A percentile compares a stretch with the other conserved stretches of the same genome.
These are phyloP conservation scores for Drosophila varians DNA, from an alignment of 1,140 invertebrate species.

Conservation along the genomic window DNA sequence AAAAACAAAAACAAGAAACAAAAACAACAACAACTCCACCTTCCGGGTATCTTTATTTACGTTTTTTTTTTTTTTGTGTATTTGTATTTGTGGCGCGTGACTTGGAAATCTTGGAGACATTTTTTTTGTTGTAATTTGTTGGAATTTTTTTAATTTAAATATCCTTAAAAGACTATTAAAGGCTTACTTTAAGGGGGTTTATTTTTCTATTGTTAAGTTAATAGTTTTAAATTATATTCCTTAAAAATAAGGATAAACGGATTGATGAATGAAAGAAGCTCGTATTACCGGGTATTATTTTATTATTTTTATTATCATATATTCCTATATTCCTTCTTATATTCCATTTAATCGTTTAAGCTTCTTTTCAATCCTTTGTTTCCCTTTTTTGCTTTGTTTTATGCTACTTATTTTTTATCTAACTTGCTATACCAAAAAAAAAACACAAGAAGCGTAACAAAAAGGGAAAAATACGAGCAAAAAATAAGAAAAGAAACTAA, in stretches of 20 bases:
- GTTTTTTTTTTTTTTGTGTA: background rate
- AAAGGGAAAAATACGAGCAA: slow-evolving; percentile 15
- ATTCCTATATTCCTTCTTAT: too few relatives aligned
- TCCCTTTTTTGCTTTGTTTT: slow-evolving; percentile 3
- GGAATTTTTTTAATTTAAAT: background rate
- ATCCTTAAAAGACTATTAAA: too few relatives aligned
- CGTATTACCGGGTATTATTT: too few relatives aligned
- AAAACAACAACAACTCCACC: background rate
- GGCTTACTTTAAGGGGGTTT: too few relatives aligned
- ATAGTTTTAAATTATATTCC: too few relatives aligned
- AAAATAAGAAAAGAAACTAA: too few relatives aligned
- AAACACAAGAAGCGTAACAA: slow-evolving; percentile 1
- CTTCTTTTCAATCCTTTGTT: background rate
- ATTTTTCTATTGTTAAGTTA: too few relatives aligned
- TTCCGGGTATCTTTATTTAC: slow-evolving; percentile 28
- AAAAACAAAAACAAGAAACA: slow-evolving; percentile 5
- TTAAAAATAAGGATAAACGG: too few relatives aligned
- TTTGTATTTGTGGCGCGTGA: slow-evolving; percentile 13
- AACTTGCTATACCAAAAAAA: slow-evolving; percentile 30
- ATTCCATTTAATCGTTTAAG: background rate
- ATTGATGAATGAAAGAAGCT: too few relatives aligned
- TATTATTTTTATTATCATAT: background rate
- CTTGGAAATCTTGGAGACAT: slow-evolving; percentile 2
- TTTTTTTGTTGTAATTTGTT: slow-evolving; percentile 9
- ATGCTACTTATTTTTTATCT: slow-evolving; percentile 50